phyloP scores from a whole-genome alignment of 2,113 vertebrate genomes.

The Zosterops japonicus region DNA sequence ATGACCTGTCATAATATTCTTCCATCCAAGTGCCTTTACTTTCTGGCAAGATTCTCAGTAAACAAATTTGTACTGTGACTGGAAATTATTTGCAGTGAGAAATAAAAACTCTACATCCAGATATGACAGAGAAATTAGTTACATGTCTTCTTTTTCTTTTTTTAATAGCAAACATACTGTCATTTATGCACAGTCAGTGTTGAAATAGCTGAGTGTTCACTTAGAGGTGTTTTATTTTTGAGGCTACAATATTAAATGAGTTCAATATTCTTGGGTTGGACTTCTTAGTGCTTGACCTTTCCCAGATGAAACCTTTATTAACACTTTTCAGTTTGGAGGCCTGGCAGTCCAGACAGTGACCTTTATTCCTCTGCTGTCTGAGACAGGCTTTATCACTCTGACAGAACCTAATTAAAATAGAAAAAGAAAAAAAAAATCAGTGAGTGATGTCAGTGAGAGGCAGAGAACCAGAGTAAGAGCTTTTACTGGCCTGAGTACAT shows the following conservation, averaged over 20 bases:
- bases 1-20: not conserved
- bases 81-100: not conserved
- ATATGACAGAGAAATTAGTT: not conserved
- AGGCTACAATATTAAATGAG: not conserved
- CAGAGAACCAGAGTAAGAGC: slow-evolving; percentile 29
- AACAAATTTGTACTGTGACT: not conserved
- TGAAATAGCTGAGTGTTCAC: not conserved
- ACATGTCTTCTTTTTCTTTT: not conserved
- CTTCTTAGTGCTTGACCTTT: slow-evolving; percentile 7
- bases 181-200: not conserved
- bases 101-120: not conserved
- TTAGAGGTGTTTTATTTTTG: slow-evolving; percentile 1
- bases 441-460: slow-evolving; percentile 60
- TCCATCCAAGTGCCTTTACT: not conserved
- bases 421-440: not conserved
- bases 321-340: slow-evolving; percentile 35
- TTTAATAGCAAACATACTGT: not conserved
- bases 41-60: not conserved
- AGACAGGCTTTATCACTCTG: slow-evolving; percentile 48
- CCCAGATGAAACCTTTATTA: slow-evolving; percentile 29
- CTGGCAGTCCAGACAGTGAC: slow-evolving; percentile 28
- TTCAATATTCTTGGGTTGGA: not conserved
- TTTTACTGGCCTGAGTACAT: slow-evolving; percentile 57
- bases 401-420: slow-evolving; percentile 56
- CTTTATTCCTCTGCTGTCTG: slow-evolving; percentile 57